Conservation (phyloP, 2,113 vertebrate species). For the Pteruthius melanotis region DNA sequence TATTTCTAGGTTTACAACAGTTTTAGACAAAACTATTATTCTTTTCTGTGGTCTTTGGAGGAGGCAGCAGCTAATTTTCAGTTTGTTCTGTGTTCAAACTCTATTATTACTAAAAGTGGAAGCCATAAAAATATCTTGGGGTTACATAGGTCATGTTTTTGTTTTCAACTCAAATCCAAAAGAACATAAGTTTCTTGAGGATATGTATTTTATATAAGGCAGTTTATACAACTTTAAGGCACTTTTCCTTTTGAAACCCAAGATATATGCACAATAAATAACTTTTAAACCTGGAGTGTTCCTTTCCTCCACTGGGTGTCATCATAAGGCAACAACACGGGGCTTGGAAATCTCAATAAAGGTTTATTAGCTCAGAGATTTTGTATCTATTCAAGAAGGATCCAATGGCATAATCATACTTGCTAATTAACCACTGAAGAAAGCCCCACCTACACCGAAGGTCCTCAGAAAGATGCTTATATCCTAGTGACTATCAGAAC, state of each 20-base stretch:
- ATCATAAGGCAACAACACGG: constrained; percentile 30
- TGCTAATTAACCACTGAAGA: neutral
- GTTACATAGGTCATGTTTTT: neutral
- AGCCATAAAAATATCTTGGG: neutral
- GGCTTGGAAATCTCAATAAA: neutral
- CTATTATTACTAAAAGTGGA: neutral
- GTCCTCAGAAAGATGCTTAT: neutral
- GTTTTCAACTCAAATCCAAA: neutral
- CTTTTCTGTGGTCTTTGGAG: neutral
- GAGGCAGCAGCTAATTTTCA: neutral
- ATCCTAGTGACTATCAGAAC: neutral
- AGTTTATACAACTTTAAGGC: neutral
- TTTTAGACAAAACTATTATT: neutral
- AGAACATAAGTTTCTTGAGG: neutral
- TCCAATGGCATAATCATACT: neutral
- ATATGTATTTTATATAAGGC: neutral
- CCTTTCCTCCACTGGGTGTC: constrained; percentile 71
- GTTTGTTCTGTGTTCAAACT: neutral
- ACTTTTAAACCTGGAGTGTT: neutral
- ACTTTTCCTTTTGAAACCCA: neutral
- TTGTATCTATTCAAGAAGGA: neutral
- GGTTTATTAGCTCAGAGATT: neutral
- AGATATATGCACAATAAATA: neutral
- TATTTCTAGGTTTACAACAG: neutral
- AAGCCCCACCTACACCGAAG: neutral